phyloP scores from a whole-genome alignment of 2,113 vertebrate genomes.

The Ptilonorhynchus violaceus region DNA sequence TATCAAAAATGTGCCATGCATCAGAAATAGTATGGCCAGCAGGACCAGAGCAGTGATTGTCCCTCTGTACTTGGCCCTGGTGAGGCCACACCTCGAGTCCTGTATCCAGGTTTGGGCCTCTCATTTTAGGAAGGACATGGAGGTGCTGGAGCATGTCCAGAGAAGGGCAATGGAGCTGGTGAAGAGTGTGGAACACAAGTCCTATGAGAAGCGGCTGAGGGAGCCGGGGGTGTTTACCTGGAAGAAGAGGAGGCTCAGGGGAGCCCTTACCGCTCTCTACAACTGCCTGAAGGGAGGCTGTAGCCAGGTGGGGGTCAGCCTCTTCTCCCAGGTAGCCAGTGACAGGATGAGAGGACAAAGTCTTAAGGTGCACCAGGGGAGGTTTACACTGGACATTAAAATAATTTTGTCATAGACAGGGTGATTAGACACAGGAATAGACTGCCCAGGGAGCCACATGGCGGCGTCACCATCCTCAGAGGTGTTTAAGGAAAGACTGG shows the following conservation, averaged over 20 bases:
- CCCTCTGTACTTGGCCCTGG: accelerated
- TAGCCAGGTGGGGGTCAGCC: too few species aligned
- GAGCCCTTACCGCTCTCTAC: accelerated
- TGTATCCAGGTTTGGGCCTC: accelerated
- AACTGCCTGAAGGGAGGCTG: accelerated
- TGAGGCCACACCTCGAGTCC: not conserved
- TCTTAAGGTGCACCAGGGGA: too few species aligned
- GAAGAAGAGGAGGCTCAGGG: not conserved
- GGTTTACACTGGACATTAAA: not conserved
- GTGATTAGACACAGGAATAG: not conserved
- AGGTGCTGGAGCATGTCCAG: not conserved
- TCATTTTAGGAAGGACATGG: accelerated
- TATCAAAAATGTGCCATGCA: too few species aligned
- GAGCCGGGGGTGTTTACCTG: not conserved
- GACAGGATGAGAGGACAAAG: not conserved
- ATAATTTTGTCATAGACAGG: not conserved
- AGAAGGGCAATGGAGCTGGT: accelerated
- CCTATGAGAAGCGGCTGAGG: too few species aligned
- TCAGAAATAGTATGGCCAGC: not conserved
- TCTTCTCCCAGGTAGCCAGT: not conserved
- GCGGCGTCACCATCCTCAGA: not conserved
- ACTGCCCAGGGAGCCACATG: not conserved
- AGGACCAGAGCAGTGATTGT: too few species aligned
- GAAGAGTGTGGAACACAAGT: not conserved
- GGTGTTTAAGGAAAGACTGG: not conserved